Evolutionary conservation across 2,113 vertebrate species (phyloP).

Genomic region (Scortum barcoo): DNA sequence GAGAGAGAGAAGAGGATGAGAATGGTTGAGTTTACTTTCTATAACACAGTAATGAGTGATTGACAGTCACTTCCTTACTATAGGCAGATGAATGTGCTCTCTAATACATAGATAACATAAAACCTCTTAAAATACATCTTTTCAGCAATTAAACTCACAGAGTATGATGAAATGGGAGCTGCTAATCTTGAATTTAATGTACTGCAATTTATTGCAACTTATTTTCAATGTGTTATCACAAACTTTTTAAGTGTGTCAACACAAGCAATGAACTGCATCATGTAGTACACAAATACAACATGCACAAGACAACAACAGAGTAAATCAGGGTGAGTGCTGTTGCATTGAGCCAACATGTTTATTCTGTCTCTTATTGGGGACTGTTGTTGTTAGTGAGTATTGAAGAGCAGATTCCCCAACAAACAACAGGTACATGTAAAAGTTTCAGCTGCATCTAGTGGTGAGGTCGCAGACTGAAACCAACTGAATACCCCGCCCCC

Average conservation of each 20-base stretch:
- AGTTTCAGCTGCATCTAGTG: too few species aligned
- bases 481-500: too few species aligned
- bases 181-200: too few species aligned
- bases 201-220: too few species aligned
- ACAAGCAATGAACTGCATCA: too few species aligned
- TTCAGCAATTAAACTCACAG: neutral
- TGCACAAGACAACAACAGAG: too few species aligned
- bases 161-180: neutral
- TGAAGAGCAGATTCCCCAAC: neutral
- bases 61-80: neutral
- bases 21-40: neutral
- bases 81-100: neutral
- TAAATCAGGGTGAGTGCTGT: neutral
- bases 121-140: neutral
- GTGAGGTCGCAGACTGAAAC: too few species aligned
- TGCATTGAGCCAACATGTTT: neutral
- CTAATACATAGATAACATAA: neutral
- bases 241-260: neutral
- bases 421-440: neutral
- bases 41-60: too few species aligned
- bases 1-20: conserved; percentile 5
- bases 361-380: neutral
- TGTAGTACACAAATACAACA: too few species aligned
- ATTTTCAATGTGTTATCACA: neutral
- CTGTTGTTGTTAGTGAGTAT: neutral